These are phyloP conservation scores for Leptopilina clavipes DNA, from an alignment of 1,140 invertebrate species.

Conservation along the genomic window DNA sequence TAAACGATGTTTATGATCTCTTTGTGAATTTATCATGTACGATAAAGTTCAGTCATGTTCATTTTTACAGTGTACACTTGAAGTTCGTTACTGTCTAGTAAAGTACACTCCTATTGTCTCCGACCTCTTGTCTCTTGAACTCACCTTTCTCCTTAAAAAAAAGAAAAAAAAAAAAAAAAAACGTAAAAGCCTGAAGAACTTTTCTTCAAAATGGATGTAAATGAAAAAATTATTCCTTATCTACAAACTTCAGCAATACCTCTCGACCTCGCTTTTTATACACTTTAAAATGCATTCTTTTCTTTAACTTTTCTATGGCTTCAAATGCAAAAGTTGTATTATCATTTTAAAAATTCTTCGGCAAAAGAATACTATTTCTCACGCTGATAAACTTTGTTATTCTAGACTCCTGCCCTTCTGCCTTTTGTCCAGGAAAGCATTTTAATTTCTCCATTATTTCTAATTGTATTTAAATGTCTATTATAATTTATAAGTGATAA, in stretches of 20 bases:
- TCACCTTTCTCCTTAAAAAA: neutral
- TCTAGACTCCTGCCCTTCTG: too few species aligned
- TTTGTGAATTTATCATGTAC: neutral
- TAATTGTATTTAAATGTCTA: too few species aligned
- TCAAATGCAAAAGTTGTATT: conserved; percentile 8
- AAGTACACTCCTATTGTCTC: neutral
- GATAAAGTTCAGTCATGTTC: conserved; percentile 15
- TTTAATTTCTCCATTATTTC: too few species aligned
- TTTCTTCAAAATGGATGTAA: conserved; percentile 6
- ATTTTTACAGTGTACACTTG: neutral
- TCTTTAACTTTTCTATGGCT: neutral
- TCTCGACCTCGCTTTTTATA: conserved; percentile 5
- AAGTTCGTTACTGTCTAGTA: conserved; percentile 13
- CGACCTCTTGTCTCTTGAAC: neutral
- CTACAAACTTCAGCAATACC: conserved; percentile 11
- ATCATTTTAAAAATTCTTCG: neutral
- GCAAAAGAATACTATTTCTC: neutral
- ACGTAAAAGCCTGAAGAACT: neutral
- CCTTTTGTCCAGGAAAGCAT: too few species aligned
- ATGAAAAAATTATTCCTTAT: conserved; percentile 20
- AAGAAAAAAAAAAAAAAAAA: too few species aligned
- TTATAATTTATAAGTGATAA: too few species aligned
- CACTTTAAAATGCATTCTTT: neutral
- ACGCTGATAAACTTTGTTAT: neutral
- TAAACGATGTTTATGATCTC: neutral